Conservation (phyloP, 2,797 vertebrate species). For the Clarias laeviceps region DNA sequence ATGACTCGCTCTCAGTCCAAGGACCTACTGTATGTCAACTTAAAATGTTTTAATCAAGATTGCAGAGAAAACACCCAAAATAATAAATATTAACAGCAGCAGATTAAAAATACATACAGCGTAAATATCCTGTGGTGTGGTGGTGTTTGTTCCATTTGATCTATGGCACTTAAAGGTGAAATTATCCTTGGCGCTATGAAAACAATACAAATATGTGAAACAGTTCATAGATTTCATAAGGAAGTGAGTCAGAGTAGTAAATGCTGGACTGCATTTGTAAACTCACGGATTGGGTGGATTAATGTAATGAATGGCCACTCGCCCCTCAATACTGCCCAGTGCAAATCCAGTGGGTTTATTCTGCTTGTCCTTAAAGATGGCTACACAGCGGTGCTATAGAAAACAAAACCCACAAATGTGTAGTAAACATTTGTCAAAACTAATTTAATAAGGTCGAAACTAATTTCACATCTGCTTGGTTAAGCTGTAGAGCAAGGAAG, state of each 20-base stretch:
- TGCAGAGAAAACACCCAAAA: neutral
- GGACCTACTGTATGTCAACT: neutral
- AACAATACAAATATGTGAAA: conserved; percentile 12
- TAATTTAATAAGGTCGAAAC: neutral
- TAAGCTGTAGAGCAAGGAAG: neutral
- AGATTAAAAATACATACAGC: conserved; percentile 78
- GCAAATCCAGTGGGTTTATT: conserved; percentile 98
- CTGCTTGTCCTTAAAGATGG: conserved; percentile 99
- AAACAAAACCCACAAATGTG: conserved; percentile 27
- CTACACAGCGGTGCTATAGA: conserved; percentile 92
- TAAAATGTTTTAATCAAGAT: neutral
- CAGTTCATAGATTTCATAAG: neutral
- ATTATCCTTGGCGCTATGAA: conserved; percentile 92
- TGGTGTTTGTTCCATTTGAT: conserved; percentile 97
- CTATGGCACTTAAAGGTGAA: conserved; percentile 99
- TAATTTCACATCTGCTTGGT: neutral
- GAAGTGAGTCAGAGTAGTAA: neutral
- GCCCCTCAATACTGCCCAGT: conserved; percentile 95
- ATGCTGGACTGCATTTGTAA: neutral
- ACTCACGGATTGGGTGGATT: conserved; percentile 98
- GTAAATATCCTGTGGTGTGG: conserved; percentile 98
- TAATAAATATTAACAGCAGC: neutral
- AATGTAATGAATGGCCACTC: conserved; percentile 98
- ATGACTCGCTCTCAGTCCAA: neutral
- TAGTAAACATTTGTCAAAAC: neutral